Conservation (phyloP, 1,140 invertebrate species). For the Diploscapter pachys region DNA sequence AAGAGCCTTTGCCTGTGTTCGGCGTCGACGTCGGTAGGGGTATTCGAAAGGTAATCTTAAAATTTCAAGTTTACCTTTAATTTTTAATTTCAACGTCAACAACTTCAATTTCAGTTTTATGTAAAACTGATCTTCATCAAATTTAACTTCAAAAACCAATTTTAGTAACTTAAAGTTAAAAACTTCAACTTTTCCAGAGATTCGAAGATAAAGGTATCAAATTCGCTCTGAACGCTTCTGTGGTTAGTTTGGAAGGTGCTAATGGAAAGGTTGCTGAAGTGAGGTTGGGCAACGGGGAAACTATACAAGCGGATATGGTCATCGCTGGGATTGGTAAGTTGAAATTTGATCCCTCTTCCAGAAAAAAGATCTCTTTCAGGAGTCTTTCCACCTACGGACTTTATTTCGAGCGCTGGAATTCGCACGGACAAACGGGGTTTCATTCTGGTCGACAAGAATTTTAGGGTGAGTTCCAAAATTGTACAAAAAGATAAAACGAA, state of each 20-base stretch:
- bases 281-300: slow-evolving; percentile 8
- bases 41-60: slow-evolving; percentile 19
- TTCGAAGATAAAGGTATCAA: slow-evolving; percentile 19
- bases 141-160: not conserved
- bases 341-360: not conserved
- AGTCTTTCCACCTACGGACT: slow-evolving; percentile 15
- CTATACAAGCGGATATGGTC: slow-evolving; percentile 10
- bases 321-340: slow-evolving; percentile 16
- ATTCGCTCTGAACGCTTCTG: slow-evolving; percentile 4
- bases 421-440: slow-evolving; percentile 16
- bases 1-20: slow-evolving; percentile 24
- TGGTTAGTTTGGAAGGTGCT: slow-evolving; percentile 5
- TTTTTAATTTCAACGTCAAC: not conserved
- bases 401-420: slow-evolving; percentile 11
- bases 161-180: not conserved
- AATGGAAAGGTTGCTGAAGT: slow-evolving; percentile 18
- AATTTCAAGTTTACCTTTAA: not conserved
- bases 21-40: slow-evolving; percentile 2
- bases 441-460: slow-evolving; percentile 20
- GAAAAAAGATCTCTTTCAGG: not conserved
- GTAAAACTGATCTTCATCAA: too few relatives aligned
- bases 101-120: too few relatives aligned
- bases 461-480: slow-evolving; percentile 3
- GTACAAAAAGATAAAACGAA: not conserved
- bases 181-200: not conserved